Evolutionary conservation across 2,113 vertebrate genomes (phyloP).

Genomic region (Cynocephalus volans): DNA sequence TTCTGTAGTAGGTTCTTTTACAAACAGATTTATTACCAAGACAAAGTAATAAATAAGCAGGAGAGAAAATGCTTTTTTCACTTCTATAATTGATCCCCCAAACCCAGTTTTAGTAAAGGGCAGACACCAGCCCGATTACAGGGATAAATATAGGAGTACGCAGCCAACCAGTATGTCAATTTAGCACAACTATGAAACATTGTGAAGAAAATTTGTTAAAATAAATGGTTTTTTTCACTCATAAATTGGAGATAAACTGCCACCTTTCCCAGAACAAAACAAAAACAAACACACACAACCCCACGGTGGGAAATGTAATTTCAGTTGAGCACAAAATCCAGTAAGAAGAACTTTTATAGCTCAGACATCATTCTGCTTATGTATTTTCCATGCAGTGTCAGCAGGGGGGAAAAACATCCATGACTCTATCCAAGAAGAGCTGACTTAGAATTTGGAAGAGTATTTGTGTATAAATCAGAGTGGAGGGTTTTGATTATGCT

Average conservation of each 20-base stretch:
- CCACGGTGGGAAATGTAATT: not conserved
- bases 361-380: not conserved
- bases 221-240: not conserved
- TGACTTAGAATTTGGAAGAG: conserved; percentile 22
- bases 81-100: not conserved
- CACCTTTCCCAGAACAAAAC: not conserved
- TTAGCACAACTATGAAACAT: not conserved
- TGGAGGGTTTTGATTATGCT: not conserved
- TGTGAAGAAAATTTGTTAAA: not conserved
- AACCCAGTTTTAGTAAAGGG: not conserved
- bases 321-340: not conserved
- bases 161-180: not conserved
- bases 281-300: conserved; percentile 5
- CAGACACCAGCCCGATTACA: not conserved
- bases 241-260: not conserved
- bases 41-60: not conserved
- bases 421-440: not conserved
- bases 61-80: not conserved
- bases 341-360: not conserved
- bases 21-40: not conserved
- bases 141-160: not conserved
- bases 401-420: conserved; percentile 7
- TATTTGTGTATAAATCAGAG: conserved; percentile 18
- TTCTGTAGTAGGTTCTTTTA: not conserved
- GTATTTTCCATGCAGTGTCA: too few relatives aligned